These are phyloP conservation scores for Eonycteris spelaea DNA, from an alignment of 2,113 vertebrate genomes.

Conservation along the genomic window DNA sequence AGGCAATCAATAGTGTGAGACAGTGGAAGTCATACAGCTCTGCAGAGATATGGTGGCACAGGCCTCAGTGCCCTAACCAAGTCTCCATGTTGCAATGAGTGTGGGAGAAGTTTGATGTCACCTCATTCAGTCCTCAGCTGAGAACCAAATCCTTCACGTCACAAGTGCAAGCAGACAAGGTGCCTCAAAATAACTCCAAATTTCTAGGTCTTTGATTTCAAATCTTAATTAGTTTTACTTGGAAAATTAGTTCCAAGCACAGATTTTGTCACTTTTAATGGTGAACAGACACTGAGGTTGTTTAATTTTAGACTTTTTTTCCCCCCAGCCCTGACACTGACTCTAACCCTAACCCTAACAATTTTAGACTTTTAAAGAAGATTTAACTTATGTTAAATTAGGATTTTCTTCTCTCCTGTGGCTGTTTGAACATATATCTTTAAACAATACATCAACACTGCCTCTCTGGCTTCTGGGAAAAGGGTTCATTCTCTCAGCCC, in stretches of 20 bases:
- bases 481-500: background rate
- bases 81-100: background rate
- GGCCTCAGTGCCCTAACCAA: background rate
- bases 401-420: background rate
- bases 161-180: background rate
- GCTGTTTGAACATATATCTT: constrained; percentile 17
- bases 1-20: background rate
- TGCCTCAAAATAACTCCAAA: background rate
- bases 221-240: background rate
- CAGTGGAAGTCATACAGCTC: too few relatives aligned
- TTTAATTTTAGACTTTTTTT: constrained; percentile 4
- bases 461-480: background rate
- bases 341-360: background rate
- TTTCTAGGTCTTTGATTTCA: background rate
- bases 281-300: background rate
- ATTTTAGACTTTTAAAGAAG: background rate
- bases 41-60: background rate
- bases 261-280: background rate
- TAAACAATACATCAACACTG: background rate
- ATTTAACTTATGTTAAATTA: background rate
- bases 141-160: background rate
- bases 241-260: constrained; percentile 17
- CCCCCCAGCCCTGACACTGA: too few relatives aligned
- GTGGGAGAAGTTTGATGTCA: background rate
- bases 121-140: background rate